phyloP scores from a whole-genome alignment of 2,888 invertebrate genomes.

The Drosophila yooni region DNA sequence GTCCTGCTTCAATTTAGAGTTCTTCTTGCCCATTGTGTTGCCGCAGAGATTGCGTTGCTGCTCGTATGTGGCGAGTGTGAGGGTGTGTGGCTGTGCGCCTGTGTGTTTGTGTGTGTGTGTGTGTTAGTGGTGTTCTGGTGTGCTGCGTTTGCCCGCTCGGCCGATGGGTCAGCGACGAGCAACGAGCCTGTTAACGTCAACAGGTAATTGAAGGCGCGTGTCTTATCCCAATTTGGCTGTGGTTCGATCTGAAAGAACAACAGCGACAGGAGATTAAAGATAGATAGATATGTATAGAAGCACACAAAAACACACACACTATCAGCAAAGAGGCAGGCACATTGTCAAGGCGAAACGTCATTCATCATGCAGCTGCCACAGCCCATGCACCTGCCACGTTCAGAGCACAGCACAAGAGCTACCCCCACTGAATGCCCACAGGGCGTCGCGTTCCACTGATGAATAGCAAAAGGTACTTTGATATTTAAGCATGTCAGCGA shows the following conservation, averaged over 20 bases:
- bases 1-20: slow-evolving; percentile 97
- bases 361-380: slow-evolving; percentile 50
- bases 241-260: slow-evolving; percentile 64
- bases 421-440: slow-evolving; percentile 1
- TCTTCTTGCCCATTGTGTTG: slow-evolving; percentile 95
- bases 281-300: slow-evolving; percentile 15
- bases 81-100: background rate
- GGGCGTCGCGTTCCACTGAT: slow-evolving; percentile 46
- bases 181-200: slow-evolving; percentile 32
- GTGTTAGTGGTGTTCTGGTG: background rate
- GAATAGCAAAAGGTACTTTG: slow-evolving; percentile 73
- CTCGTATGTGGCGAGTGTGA: background rate
- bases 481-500: slow-evolving; percentile 77
- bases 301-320: background rate
- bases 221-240: slow-evolving; percentile 63
- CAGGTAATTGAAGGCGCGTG: slow-evolving; percentile 73
- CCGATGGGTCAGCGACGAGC: slow-evolving; percentile 40
- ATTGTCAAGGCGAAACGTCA: slow-evolving; percentile 50
- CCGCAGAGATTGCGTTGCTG: slow-evolving; percentile 40
- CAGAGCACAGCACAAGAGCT: slow-evolving; percentile 3
- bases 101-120: background rate
- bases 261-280: slow-evolving; percentile 57
- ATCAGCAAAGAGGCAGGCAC: slow-evolving; percentile 24
- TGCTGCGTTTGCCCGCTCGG: background rate
- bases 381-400: slow-evolving; percentile 46